Evolutionary conservation across 2,888 invertebrate species (phyloP), one percentile per base, ranked within the genome.

Genomic region (Coenonympha arcania): DNA sequence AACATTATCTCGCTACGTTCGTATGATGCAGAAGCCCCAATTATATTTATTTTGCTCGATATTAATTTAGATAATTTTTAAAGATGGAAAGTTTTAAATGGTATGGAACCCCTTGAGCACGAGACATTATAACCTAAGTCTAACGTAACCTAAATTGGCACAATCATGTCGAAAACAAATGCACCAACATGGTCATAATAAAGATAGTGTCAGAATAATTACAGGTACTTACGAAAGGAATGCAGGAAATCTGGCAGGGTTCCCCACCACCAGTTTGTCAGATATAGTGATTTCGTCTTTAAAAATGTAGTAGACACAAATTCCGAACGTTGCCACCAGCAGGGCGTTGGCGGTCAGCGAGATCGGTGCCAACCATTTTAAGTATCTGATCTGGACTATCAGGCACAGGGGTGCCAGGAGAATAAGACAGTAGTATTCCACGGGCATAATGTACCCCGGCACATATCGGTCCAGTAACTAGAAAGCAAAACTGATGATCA

Each of bases 281-380:
- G 69, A 66, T 57, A 79, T 80, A 13, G 69, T 65, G 30, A 86
- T 69, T 30, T 73, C 68, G 31, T 76, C 80, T 59, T 87, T 88
- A 65, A 96, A 92, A 70, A 96, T 89, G 68, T 93, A 95, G 73
- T 93, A 94, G 22, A 95, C 87, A 15, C 95, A 94, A 61, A 98
- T 92, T 19, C 82, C 87, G 60, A 98, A 91, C 0, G 95, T 94
- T 1, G 88, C 70, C 0, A 93, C 79, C 65, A 96, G 92, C 26
- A 94, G 89, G 5, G 93, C 48, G 69, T 98, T 98, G 15, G 98
- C 98, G 34, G 94, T 69, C 50, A 93, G 87, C 0, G 98, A 98
- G 69, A 96, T 93, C 0, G 96, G 95, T 1, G 97, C 95, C 49
- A 98, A 78, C 71, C 90, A 91, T 68, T 92, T 94, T 6, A 98